Evolutionary conservation across 2,888 invertebrate species (phyloP).

Genomic region (Rhodophaea formosa): DNA sequence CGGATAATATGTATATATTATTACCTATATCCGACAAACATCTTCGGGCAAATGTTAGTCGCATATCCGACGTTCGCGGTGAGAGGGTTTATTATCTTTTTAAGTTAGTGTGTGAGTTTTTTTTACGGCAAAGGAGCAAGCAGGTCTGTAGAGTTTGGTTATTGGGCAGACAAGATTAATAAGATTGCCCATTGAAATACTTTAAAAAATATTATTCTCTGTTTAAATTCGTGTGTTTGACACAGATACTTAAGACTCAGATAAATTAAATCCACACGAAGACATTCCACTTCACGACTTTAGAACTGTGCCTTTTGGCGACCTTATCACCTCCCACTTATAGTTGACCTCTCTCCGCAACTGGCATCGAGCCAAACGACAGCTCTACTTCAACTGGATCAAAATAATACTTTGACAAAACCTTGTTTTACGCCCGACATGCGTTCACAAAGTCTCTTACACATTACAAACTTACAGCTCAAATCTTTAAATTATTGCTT

Average conservation of each 20-base stretch:
- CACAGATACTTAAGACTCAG: not conserved
- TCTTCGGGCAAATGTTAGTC: too few relatives aligned
- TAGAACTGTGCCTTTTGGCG: slow-evolving; percentile 21
- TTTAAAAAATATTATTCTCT: too few relatives aligned
- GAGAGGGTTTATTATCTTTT: too few relatives aligned
- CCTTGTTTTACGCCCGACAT: slow-evolving; percentile 75
- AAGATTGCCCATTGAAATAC: too few relatives aligned
- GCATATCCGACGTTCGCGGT: too few relatives aligned
- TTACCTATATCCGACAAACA: too few relatives aligned
- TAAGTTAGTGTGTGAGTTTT: too few relatives aligned
- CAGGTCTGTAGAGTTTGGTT: too few relatives aligned
- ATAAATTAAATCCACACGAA: slow-evolving; percentile 4
- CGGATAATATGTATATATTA: too few relatives aligned
- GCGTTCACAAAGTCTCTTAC: slow-evolving; percentile 70
- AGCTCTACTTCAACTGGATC: slow-evolving; percentile 46
- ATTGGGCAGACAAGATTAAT: too few relatives aligned
- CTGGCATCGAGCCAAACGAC: not conserved
- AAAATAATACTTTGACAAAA: slow-evolving; percentile 72
- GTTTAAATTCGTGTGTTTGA: too few relatives aligned
- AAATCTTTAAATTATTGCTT: not conserved
- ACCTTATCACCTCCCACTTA: slow-evolving; percentile 26
- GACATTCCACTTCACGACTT: slow-evolving; percentile 7
- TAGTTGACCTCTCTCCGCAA: slow-evolving; percentile 14
- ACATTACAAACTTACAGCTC: slow-evolving; percentile 38
- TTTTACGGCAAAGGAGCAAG: too few relatives aligned